Base-by-base conservation (phyloP, 2,888 invertebrate species). In the Lagria hirta region DNA sequence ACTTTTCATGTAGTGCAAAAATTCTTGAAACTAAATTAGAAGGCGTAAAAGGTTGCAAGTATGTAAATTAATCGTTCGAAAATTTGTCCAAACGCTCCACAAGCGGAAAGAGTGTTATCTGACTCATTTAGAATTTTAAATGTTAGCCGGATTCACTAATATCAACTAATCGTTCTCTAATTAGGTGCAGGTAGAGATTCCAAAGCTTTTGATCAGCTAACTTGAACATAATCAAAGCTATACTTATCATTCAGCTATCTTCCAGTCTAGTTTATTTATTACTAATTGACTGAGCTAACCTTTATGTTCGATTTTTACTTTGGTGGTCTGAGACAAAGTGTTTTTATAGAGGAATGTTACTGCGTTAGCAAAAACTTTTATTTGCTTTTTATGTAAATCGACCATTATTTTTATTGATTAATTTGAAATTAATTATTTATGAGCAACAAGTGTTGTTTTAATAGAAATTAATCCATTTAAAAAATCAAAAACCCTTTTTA, bases 121-220 rank as follows among this genome's bases (percentile, higher is more conserved):
- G 60, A 61, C 52, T 60, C 62, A 60, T 58, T 52, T 49, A 46
- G 43, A 48, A 51, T 53, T 60, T 60, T 49, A 54, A 57, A 57
- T 48, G 56, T 58, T 62, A 61, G 58, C 62, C 57, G 53, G 56
- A 59, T 62, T 60, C 64, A 60, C 60, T 60, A 65, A 64, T 62
- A 63, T 61, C 60, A 48, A 65, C 65, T 66, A 68, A 68, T 68
- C 64, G 64, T 55, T 59, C 62, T 55, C 65, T 68, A 66, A 66
- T 66, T 66, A 65, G 66, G 54, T 52, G 48, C 64, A 66, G 66
- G 66, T 66, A 65, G 52, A 62, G 64, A 66, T 66, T 66, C 67
- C 62, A 47, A 59, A 55, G 60, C 50, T 52, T 54, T 60, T 64
- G 61, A 65, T 65, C 66, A 61, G 61, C 66, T 65, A 67, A 66